Base-by-base conservation (phyloP, 2,888 invertebrate species). In the Marasmarcha lunaedactyla region DNA sequence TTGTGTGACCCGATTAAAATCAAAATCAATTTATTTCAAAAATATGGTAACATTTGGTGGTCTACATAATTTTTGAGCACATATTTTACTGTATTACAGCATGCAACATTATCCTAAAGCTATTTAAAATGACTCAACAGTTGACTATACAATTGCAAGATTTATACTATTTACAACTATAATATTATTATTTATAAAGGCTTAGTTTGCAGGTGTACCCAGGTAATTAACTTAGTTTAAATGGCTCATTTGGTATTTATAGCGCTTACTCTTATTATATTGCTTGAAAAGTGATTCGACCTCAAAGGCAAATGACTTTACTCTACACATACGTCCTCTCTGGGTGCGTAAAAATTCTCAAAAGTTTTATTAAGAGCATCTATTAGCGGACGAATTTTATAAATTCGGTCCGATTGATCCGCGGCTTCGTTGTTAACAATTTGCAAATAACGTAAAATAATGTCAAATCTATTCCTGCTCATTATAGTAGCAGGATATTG, bases 191-290 rank as follows among this genome's bases (percentile, higher is more conserved):
- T 52, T 46, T 53, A 46, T 62, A 63, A 15, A 59, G 14, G 15
- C 47, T 25, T 13, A 59, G 12, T 46, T 54, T 54, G 36, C 27
- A 46, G 11, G 57, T 59, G 47, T 62, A 62, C 4, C 59, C 59
- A 3, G 57, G 57, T 25, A 44, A 1, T 2, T 48, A 48, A 37
- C 57, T 59, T 6, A 59, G 13, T 51, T 66, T 63, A 39, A 64
- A 60, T 7, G 46, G 30, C 59, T 58, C 1, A 57, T 52, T 0
- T 54, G 55, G 40, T 59, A 52, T 26, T 52, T 52, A 30, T 52
- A 48, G 2, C 43, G 15, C 39, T 50, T 49, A 1, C 13, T 9
- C 38, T 51, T 49, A 37, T 46, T 44, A 25, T 50, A 49, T 38
- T 52, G 49, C 9, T 51, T 20, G 30, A 51, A n/a, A 53, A 15